phyloP scores from a whole-genome alignment of 2,888 invertebrate species.

The Megaustenia siamemsis region DNA sequence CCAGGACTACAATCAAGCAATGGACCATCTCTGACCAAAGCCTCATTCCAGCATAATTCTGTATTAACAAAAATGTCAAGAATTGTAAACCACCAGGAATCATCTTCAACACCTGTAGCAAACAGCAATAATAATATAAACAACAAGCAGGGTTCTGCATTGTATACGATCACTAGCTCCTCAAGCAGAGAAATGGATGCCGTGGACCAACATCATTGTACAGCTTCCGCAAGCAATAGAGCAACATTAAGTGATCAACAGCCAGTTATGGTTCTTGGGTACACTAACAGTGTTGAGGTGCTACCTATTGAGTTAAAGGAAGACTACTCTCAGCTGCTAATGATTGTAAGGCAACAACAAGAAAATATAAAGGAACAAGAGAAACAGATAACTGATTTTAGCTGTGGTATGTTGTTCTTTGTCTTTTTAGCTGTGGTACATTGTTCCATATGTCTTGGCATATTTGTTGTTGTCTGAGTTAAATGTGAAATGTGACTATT shows the following conservation, averaged over 20 bases:
- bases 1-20: neutral
- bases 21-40: slow-evolving; percentile 2
- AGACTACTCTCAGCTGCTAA: slow-evolving; percentile 83
- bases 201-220: too few relatives aligned
- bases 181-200: neutral
- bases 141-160: neutral
- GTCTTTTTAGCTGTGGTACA: too few relatives aligned
- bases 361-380: slow-evolving; percentile 94
- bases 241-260: too few relatives aligned
- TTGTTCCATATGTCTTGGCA: too few relatives aligned
- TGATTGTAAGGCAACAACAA: slow-evolving; percentile 93
- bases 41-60: slow-evolving; percentile 31
- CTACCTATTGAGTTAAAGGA: slow-evolving; percentile 47
- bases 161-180: neutral
- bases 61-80: slow-evolving; percentile 35
- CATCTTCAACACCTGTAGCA: slow-evolving; percentile 21
- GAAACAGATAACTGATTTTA: slow-evolving; percentile 90
- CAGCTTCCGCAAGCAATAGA: too few relatives aligned
- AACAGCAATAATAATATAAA: slow-evolving; percentile 20
- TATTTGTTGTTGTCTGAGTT: too few relatives aligned
- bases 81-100: slow-evolving; percentile 1
- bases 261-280: slow-evolving; percentile 51
- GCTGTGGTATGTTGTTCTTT: slow-evolving; percentile 70
- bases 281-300: slow-evolving; percentile 51
- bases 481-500: too few relatives aligned